Conservation (phyloP, 35 echinoderm and acorn worm genomes). For the Lytechinus pictus region DNA sequence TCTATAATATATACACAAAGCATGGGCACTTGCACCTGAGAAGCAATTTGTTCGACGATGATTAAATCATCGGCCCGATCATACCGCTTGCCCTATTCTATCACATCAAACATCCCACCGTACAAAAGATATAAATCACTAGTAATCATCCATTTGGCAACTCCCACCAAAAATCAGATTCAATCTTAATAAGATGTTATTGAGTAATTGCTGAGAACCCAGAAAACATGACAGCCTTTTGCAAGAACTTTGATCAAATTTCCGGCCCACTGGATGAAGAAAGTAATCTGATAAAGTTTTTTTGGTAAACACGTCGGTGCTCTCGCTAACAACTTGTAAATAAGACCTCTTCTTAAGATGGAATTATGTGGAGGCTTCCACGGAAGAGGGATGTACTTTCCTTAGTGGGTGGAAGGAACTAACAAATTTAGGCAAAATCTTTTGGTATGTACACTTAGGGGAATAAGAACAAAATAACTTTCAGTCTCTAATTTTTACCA, state of each 20-base stretch:
- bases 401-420: background rate
- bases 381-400: background rate
- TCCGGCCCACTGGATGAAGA: slow-evolving; percentile 5
- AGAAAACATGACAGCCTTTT: slow-evolving; percentile 36
- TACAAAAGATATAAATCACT: background rate
- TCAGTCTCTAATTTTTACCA: too few species aligned
- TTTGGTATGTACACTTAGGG: background rate
- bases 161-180: background rate
- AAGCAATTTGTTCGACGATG: background rate
- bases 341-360: background rate
- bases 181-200: slow-evolving; percentile 41
- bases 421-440: background rate
- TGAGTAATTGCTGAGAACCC: slow-evolving; percentile 29
- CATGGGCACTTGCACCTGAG: background rate
- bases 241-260: slow-evolving; percentile 37
- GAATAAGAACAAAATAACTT: background rate
- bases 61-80: background rate
- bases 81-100: background rate
- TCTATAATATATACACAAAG: background rate
- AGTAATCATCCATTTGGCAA: slow-evolving; percentile 25
- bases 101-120: background rate
- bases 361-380: background rate
- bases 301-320: background rate
- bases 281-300: background rate
- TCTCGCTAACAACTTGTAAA: slow-evolving; percentile 1